These are phyloP conservation scores for Zaprionus tsacasi DNA, from an alignment of 1,140 invertebrate genomes.

Conservation along the genomic window DNA sequence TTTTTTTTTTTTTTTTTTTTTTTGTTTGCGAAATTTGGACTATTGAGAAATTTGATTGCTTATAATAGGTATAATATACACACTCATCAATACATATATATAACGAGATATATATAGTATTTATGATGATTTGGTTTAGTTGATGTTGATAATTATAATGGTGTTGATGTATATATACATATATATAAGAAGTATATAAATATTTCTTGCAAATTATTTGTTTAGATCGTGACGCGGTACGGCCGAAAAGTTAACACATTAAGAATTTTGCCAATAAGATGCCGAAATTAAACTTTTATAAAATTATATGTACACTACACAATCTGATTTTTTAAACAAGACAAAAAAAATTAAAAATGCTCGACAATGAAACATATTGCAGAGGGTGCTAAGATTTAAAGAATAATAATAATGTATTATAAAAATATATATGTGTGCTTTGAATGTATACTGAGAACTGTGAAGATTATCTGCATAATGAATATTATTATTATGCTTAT, in stretches of 20 bases:
- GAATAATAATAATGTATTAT: background rate
- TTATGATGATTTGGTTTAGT: too few relatives aligned
- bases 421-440: too few relatives aligned
- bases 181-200: slow-evolving; percentile 11
- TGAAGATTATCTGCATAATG: too few relatives aligned
- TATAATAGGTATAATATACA: slow-evolving; percentile 25
- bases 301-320: slow-evolving; percentile 77
- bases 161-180: slow-evolving; percentile 18
- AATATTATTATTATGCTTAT: background rate
- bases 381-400: slow-evolving; percentile 24
- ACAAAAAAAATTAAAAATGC: slow-evolving; percentile 48
- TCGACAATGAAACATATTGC: slow-evolving; percentile 43
- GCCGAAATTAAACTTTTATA: slow-evolving; percentile 76
- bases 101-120: background rate
- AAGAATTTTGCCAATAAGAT: slow-evolving; percentile 74
- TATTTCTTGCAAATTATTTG: slow-evolving; percentile 40
- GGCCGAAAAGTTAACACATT: slow-evolving; percentile 74
- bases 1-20: slow-evolving; percentile 8
- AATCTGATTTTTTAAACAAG: slow-evolving; percentile 76
- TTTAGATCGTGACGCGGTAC: slow-evolving; percentile 63
- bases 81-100: background rate
- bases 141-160: background rate
- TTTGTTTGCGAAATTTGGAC: slow-evolving; percentile 8
- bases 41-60: slow-evolving; percentile 37
- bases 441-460: too few relatives aligned